Base-by-base conservation (phyloP, 2,888 invertebrate species). In the Anagyrus pseudococci region DNA sequence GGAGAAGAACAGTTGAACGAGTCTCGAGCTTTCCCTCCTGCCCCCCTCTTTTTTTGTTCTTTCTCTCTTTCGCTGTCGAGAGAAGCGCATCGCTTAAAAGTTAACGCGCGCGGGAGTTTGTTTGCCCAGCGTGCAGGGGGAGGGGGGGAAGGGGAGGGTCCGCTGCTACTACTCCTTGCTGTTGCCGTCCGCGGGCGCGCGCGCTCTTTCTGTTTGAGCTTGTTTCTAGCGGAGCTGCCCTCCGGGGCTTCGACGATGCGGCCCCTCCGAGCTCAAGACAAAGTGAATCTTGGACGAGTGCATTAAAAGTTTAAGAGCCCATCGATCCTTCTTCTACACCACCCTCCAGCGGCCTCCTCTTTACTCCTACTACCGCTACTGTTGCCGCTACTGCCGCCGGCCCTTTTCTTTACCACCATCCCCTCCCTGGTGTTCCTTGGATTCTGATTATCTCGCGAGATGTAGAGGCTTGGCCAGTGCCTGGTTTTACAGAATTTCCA, bases 211-310 rank as follows among this genome's bases (percentile, higher is more conserved):
- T 2, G n/a, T n/a, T 7, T 10, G 29, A 4, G 29, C 29, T 29
- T 29, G 33, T 37, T 37, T 37, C 33, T 15, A 37, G 33, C 15
- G 19, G 49, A n/a, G n/a, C n/a, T n/a, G n/a, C n/a, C n/a, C 56
- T 43, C 37, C 49, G 37, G n/a, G 49, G 54, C 47, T 15, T 37
- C 33, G 33, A 15, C 33, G 33, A 37, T 10, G 33, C 33, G 33
- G 13, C 33, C 3, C 4, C 17, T 2, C 43, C 25, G 19, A 20
- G 20, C 57, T 23, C 4, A 1, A 29, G 57, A 64, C 64, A 64
- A 64, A 64, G 54, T 58, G 64, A 64, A 64, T 64, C 57, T 49
- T 61, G 52, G 58, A 64, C 41, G 60, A 64, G 60, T 53, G 50
- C 60, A 60, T 64, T 61, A 61, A 64, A 60, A 60, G 64, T 64